Evolutionary conservation across 1,140 invertebrate species (phyloP), one percentile per base, ranked within the genome.

Genomic region (Aradophagus sp.): DNA sequence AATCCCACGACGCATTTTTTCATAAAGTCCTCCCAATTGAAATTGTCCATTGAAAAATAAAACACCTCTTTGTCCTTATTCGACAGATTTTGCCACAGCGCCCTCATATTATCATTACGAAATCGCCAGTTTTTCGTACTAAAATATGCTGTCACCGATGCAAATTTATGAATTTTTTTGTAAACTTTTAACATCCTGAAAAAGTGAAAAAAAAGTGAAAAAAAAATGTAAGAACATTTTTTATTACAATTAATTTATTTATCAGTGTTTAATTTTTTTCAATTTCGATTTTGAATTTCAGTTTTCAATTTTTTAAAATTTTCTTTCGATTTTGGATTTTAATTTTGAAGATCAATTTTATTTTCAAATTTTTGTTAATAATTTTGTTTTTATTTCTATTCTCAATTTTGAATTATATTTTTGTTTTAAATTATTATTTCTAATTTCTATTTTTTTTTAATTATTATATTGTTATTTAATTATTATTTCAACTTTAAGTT

Each of bases 51-150:
- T 11, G 88, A 87, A 62, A 89, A 89, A 58, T 80, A 77, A 70
- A 88, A 89, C 12, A 83, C 58, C 13, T 84, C 77, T 73, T 85
- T 81, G 73, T 91, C 90, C 23, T 84, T 75, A 1, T 75, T 59
- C 6, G 80, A 77, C 44, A 91, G 75, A 27, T 80, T 81, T 1
- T 84, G 48, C 82, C 86, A 87, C 0, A 92, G 71, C 23, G 75
- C 75, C 27, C 80, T 77, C 0, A 86, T 79, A 67, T 90, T 90
- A 10, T 84, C 79, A 69, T 87, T 86, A 2, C 76, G 59, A 72
- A 91, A 91, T 13, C 82, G 78, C 90, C 90, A 91, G 44, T 88
- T 80, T 19, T 84, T 79, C 0, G 81, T 84, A 17, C 88, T 87
- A 73, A 91, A 91, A 74, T 87, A 91, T 19, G 88, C 83, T 7